phyloP scores from a whole-genome alignment of 2,113 vertebrate genomes.

The Indicator indicator region DNA sequence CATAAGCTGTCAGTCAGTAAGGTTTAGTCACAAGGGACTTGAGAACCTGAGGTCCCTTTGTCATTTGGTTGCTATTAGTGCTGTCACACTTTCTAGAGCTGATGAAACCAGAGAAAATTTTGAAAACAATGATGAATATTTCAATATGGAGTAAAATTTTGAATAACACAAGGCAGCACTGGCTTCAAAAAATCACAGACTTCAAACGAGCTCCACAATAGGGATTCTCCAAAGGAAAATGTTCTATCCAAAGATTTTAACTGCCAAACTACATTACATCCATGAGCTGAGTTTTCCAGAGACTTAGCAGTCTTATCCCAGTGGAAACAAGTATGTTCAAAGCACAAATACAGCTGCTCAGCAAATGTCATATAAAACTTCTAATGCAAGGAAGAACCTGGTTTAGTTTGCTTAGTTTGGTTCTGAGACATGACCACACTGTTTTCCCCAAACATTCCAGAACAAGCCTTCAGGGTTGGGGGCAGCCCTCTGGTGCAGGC shows the following conservation, averaged over 20 bases:
- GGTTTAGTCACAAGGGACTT: background rate
- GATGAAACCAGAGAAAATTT: background rate
- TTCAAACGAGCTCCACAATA: background rate
- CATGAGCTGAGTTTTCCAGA: slow-evolving; percentile 19
- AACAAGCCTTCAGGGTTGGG: background rate
- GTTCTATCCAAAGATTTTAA: background rate
- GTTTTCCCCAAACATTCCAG: background rate
- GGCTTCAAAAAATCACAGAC: background rate
- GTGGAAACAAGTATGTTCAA: slow-evolving; percentile 6
- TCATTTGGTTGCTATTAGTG: background rate
- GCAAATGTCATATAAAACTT: background rate
- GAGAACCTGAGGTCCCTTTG: background rate
- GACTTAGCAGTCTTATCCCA: background rate
- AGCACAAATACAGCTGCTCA: background rate
- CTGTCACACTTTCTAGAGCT: background rate
- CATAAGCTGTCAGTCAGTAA: background rate
- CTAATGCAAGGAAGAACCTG: background rate
- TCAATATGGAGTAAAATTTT: background rate
- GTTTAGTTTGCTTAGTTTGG: background rate
- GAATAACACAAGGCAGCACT: background rate
- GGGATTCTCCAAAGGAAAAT: slow-evolving; percentile 5
- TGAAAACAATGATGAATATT: background rate
- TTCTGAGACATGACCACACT: background rate
- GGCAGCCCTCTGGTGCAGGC: background rate
- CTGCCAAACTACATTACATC: background rate